Percentiles rank a stretch among this genome's conserved stretches.
Evolutionary conservation across 2,888 invertebrate genomes (phyloP).

Genomic region (Pristionchus mayeri): DNA sequence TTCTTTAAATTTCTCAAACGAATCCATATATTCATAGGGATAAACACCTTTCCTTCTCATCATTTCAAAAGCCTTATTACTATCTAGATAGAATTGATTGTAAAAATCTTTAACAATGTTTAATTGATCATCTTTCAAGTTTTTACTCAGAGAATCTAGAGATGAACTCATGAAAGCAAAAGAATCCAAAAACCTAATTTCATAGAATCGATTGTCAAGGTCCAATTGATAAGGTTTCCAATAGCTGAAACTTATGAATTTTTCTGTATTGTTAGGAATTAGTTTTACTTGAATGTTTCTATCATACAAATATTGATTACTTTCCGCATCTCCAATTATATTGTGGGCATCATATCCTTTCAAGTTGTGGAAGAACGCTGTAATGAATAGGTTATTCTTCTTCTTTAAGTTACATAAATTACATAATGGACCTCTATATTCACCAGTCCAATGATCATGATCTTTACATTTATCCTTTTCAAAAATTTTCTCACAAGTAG

Average conservation of each 20-base stretch:
- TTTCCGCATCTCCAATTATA: conserved; percentile 52
- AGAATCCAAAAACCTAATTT: conserved; percentile 65
- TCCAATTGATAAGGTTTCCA: conserved; percentile 27
- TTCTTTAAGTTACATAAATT: conserved; percentile 52
- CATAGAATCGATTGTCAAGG: too few species aligned
- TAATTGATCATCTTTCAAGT: conserved; percentile 57
- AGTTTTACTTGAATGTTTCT: conserved; percentile 49
- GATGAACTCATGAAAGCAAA: conserved; percentile 54
- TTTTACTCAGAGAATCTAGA: conserved; percentile 56
- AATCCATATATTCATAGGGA: conserved; percentile 74
- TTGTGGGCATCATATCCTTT: conserved; percentile 57
- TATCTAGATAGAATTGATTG: too few species aligned
- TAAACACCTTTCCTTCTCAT: conserved; percentile 68
- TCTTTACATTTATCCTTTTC: conserved; percentile 49
- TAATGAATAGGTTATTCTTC: conserved; percentile 55
- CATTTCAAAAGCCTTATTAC: conserved; percentile 52
- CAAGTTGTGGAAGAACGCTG: conserved; percentile 56
- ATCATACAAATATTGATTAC: conserved; percentile 46
- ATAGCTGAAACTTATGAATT: conserved; percentile 59
- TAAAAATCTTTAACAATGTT: conserved; percentile 54
- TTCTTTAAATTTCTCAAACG: conserved; percentile 61
- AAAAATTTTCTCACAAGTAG: conserved; percentile 48
- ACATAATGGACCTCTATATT: conserved; percentile 56
- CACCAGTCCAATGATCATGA: conserved; percentile 58
- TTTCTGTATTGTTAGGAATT: conserved; percentile 56